phyloP scores from a whole-genome alignment of 1,140 invertebrate species.

The Bombus superbus region DNA sequence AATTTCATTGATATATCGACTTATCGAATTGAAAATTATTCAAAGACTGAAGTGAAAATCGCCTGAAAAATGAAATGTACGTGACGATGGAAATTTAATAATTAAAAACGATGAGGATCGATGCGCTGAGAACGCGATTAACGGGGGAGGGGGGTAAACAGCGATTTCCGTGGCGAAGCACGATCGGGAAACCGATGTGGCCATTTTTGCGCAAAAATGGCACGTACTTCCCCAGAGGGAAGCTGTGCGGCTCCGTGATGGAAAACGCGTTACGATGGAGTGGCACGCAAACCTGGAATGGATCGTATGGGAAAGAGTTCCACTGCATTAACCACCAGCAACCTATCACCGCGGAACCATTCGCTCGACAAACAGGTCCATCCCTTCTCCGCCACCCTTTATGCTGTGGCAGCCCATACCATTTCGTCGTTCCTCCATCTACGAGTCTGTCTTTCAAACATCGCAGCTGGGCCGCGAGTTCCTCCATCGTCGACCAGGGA shows the following conservation, averaged over 20 bases:
- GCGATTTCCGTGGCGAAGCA: constrained; percentile 47
- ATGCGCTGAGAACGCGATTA: constrained; percentile 54
- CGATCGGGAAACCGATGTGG: constrained; percentile 61
- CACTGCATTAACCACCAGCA: constrained; percentile 70
- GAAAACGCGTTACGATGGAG: constrained; percentile 75
- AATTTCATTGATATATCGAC: not conserved
- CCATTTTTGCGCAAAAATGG: constrained; percentile 63
- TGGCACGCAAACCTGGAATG: constrained; percentile 71
- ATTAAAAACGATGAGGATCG: constrained; percentile 53
- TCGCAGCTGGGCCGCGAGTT: not conserved
- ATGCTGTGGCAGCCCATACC: not conserved
- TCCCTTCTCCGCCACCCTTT: not conserved
- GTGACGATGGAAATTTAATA: not conserved
- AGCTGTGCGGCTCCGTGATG: constrained; percentile 58
- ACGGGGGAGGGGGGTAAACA: constrained; percentile 53
- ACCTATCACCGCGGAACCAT: constrained; percentile 64
- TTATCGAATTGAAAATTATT: not conserved
- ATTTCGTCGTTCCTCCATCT: not conserved
- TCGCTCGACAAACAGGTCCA: constrained; percentile 70
- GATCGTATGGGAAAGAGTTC: constrained; percentile 65
- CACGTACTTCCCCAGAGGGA: constrained; percentile 54
- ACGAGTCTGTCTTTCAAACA: constrained; percentile 30
- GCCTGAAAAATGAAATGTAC: not conserved
- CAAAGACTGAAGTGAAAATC: not conserved
- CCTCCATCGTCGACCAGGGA: constrained; percentile 1